Percentiles rank a stretch among this genome's conserved stretches.
These are phyloP conservation scores for Heliconius ismenius DNA, from an alignment of 2,888 invertebrate genomes.

Conservation along the genomic window DNA sequence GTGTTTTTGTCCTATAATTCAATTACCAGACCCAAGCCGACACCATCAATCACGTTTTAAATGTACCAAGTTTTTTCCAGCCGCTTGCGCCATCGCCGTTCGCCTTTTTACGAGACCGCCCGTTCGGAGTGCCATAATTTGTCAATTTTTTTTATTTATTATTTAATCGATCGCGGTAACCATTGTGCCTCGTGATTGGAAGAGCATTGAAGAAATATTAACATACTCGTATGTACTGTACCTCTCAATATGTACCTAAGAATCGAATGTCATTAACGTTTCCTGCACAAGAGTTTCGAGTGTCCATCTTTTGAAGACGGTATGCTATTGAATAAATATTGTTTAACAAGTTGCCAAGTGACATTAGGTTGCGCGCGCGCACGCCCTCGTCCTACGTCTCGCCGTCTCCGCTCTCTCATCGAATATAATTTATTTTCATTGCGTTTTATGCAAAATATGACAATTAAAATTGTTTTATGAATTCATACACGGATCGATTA, in stretches of 20 bases:
- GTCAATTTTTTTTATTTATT: slow-evolving; percentile 68
- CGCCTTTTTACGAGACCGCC: slow-evolving; percentile 61
- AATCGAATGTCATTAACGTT: slow-evolving; percentile 77
- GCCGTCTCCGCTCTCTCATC: slow-evolving; percentile 61
- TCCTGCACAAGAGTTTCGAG: slow-evolving; percentile 74
- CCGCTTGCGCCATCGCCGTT: slow-evolving; percentile 55
- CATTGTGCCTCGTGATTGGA: slow-evolving; percentile 40
- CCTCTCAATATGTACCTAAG: slow-evolving; percentile 63
- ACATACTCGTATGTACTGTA: slow-evolving; percentile 53
- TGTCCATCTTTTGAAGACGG: slow-evolving; percentile 68
- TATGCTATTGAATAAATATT: slow-evolving; percentile 78
- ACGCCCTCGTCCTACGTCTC: slow-evolving; percentile 62
- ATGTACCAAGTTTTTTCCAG: slow-evolving; percentile 72
- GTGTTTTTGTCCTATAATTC: slow-evolving; percentile 71
- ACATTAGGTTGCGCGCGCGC: slow-evolving; percentile 68
- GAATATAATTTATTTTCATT: slow-evolving; percentile 71
- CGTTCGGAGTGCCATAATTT: slow-evolving; percentile 65
- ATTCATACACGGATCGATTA: slow-evolving; percentile 70
- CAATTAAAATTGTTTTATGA: slow-evolving; percentile 77
- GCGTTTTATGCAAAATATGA: slow-evolving; percentile 71
- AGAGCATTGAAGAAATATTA: slow-evolving; percentile 54
- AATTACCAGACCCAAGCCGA: slow-evolving; percentile 66
- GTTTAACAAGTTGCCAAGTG: slow-evolving; percentile 76
- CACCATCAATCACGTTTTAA: slow-evolving; percentile 79
- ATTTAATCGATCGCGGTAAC: slow-evolving; percentile 63